Conservation (phyloP, 2,888 invertebrate species). For the Folsomia candida region DNA sequence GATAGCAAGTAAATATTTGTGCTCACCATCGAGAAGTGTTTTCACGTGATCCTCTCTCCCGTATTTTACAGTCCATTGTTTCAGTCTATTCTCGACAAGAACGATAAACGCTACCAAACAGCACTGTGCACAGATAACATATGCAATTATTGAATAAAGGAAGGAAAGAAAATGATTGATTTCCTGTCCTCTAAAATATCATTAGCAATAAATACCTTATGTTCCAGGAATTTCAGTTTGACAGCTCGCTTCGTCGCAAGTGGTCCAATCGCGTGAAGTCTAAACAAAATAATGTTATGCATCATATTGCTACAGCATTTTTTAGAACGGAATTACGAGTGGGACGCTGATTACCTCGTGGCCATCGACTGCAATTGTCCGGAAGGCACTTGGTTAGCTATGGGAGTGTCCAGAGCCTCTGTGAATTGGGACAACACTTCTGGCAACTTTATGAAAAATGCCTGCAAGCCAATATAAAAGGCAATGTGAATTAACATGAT, state of each 20-base stretch:
- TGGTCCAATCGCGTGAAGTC: conserved; percentile 71
- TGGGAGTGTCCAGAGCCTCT: conserved; percentile 67
- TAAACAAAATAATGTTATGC: too few relatives aligned
- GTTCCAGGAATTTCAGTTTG: conserved; percentile 83
- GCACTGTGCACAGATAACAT: conserved; percentile 61
- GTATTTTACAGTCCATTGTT: conserved; percentile 85
- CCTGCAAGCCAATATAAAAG: too few relatives aligned
- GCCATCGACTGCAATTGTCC: conserved; percentile 81
- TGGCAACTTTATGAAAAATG: conserved; percentile 82
- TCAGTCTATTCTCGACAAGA: conserved; percentile 82
- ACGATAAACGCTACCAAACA: conserved; percentile 89
- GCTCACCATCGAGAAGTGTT: conserved; percentile 71
- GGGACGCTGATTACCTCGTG: too few relatives aligned
- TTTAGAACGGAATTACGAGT: too few relatives aligned
- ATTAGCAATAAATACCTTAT: conserved; percentile 68
- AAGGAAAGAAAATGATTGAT: too few relatives aligned
- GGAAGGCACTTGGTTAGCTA: conserved; percentile 69
- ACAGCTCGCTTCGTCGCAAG: conserved; percentile 79
- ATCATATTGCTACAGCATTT: too few relatives aligned
- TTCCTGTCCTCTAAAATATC: neutral
- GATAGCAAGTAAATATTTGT: too few relatives aligned
- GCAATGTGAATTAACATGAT: conserved; percentile 29
- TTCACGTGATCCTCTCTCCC: conserved; percentile 78
- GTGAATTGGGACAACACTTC: conserved; percentile 74
- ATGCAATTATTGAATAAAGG: conserved; percentile 16